These are phyloP conservation scores for Philonicus albiceps DNA, from an alignment of 2,888 invertebrate species.

Conservation along the genomic window DNA sequence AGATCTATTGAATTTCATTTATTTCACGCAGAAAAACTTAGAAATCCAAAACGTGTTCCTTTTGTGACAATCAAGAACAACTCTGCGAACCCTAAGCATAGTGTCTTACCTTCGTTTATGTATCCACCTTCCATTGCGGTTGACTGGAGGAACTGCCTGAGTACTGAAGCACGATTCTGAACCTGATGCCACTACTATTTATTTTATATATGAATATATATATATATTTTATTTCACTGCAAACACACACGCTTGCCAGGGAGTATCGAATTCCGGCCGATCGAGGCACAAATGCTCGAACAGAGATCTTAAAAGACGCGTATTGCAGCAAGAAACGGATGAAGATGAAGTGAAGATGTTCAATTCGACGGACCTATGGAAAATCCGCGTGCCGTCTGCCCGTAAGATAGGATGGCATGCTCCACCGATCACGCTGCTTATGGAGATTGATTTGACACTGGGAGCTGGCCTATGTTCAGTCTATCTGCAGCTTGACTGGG, in stretches of 20 bases:
- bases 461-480: neutral
- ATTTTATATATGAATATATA: neutral
- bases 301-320: neutral
- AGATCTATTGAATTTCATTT: constrained; percentile 10
- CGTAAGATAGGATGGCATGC: neutral
- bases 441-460: constrained; percentile 47
- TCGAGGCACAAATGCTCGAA: neutral
- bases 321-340: neutral
- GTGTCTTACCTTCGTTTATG: constrained; percentile 37
- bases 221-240: neutral
- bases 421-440: constrained; percentile 31
- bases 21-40: neutral
- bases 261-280: neutral
- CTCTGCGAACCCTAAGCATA: neutral
- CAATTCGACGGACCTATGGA: neutral
- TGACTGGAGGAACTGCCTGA: neutral
- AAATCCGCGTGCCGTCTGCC: neutral
- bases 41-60: constrained; percentile 27
- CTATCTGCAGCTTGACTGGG: neutral
- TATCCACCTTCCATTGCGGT: constrained; percentile 42
- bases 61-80: constrained; percentile 2
- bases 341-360: neutral
- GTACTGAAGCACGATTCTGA: neutral
- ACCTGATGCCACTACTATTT: neutral
- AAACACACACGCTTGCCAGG: neutral